Evolutionary conservation across 2,797 vertebrate species (phyloP).

Genomic region (Helicolenus hilgendorfi): DNA sequence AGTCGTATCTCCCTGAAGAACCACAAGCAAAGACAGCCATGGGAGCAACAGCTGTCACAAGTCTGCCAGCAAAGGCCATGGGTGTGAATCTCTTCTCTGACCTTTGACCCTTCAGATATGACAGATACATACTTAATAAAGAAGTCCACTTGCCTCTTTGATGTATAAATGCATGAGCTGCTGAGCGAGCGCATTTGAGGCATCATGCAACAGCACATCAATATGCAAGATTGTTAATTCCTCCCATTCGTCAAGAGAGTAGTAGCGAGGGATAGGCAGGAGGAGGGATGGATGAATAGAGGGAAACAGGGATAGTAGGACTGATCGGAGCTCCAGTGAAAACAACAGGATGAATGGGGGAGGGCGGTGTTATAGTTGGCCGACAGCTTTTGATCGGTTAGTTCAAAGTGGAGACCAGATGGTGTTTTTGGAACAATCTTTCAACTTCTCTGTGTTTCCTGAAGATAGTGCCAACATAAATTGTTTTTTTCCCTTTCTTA

Average conservation of each 20-base stretch:
- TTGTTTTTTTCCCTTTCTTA: slow-evolving; percentile 81
- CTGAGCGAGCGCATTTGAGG: slow-evolving; percentile 43
- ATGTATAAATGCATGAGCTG: slow-evolving; percentile 84
- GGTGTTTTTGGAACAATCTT: slow-evolving; percentile 88
- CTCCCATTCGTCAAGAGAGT: slow-evolving; percentile 66
- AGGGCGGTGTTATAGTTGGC: slow-evolving; percentile 68
- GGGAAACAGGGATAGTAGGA: slow-evolving; percentile 26
- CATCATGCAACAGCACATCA: slow-evolving; percentile 59
- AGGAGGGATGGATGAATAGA: slow-evolving; percentile 3
- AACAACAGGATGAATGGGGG: slow-evolving; percentile 67
- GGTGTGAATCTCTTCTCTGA: slow-evolving; percentile 29
- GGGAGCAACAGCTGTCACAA: slow-evolving; percentile 49
- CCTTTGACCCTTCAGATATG: slow-evolving; percentile 49
- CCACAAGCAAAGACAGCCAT: slow-evolving; percentile 1
- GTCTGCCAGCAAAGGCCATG: slow-evolving; percentile 4
- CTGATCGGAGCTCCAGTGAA: slow-evolving; percentile 46
- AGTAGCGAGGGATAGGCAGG: slow-evolving; percentile 5
- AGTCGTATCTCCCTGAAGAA: slow-evolving; percentile 24
- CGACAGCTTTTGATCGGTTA: slow-evolving; percentile 89
- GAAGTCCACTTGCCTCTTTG: slow-evolving; percentile 76
- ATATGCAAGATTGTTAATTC: slow-evolving; percentile 81
- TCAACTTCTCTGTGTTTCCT: slow-evolving; percentile 78
- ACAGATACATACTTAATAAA: slow-evolving; percentile 72
- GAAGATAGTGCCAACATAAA: slow-evolving; percentile 76
- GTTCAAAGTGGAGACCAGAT: slow-evolving; percentile 91